A percentile compares a stretch with the other conserved stretches of the same genome.
Conservation (phyloP, 1,140 invertebrate genomes). For the Bemisia tabaci region DNA sequence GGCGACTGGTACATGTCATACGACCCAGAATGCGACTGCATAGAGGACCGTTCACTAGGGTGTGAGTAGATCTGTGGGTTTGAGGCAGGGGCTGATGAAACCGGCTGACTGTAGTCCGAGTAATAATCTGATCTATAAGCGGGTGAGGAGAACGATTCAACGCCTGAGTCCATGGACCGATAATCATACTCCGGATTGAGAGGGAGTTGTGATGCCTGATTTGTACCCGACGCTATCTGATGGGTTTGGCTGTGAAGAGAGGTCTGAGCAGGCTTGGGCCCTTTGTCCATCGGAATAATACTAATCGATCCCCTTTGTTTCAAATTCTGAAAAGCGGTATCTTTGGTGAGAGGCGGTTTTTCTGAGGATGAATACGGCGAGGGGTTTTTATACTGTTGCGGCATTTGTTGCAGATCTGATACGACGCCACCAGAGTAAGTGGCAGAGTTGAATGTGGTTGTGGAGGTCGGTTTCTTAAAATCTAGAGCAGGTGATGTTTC, state of each 20-base stretch:
- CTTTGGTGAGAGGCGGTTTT: not conserved
- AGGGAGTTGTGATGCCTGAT: not conserved
- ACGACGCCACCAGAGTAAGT: not conserved
- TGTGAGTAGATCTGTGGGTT: not conserved
- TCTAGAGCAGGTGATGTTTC: not conserved
- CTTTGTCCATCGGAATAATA: not conserved
- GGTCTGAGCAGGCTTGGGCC: not conserved
- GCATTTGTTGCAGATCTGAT: not conserved
- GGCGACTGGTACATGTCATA: not conserved
- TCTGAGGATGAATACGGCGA: not conserved
- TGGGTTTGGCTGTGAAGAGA: not conserved
- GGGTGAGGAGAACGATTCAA: not conserved
- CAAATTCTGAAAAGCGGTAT: not conserved
- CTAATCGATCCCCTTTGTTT: not conserved
- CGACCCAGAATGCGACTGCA: not conserved
- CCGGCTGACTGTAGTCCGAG: not conserved
- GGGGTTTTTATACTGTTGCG: not conserved
- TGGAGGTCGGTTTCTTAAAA: not conserved
- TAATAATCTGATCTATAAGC: not conserved
- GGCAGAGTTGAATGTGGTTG: not conserved
- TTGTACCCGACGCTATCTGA: not conserved
- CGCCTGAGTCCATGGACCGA: not conserved
- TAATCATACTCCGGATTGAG: not conserved
- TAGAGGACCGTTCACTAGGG: not conserved
- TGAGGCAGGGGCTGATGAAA: not conserved